A percentile compares a stretch with the other conserved stretches of the same genome.
Conservation (phyloP, 2,888 invertebrate genomes). For the Microctonus aethiopoides region DNA sequence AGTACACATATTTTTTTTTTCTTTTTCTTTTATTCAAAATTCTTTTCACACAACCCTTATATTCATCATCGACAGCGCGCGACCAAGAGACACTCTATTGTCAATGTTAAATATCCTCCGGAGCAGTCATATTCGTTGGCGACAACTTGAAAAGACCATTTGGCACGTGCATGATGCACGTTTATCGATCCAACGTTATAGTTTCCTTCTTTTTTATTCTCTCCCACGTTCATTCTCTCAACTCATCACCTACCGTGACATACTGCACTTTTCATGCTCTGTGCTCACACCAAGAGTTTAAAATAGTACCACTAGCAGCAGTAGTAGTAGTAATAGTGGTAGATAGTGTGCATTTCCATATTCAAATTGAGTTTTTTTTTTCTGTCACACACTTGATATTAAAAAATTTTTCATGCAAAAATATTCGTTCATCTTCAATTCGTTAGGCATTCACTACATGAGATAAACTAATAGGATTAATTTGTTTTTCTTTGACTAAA, state of each 20-base stretch:
- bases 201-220: background rate
- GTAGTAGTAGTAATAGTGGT: background rate
- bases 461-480: background rate
- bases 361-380: conserved; percentile 30
- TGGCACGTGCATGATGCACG: conserved; percentile 39
- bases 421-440: conserved; percentile 20
- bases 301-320: background rate
- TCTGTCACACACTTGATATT: conserved; percentile 20
- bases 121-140: conserved; percentile 22
- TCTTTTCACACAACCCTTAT: conserved; percentile 27
- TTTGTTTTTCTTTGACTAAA: background rate
- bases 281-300: background rate
- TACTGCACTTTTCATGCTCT: conserved; percentile 34
- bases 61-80: conserved; percentile 25
- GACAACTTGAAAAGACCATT: conserved; percentile 39
- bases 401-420: conserved; percentile 21
- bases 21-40: conserved; percentile 21
- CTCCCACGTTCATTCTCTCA: background rate
- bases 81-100: conserved; percentile 33
- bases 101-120: conserved; percentile 18
- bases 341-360: background rate
- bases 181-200: conserved; percentile 27
- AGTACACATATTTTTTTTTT: conserved; percentile 21
- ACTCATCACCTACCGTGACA: conserved; percentile 23
- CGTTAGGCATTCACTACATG: background rate